Evolutionary conservation across 2,888 invertebrate genomes (phyloP).

Genomic region (Eulithis testata): DNA sequence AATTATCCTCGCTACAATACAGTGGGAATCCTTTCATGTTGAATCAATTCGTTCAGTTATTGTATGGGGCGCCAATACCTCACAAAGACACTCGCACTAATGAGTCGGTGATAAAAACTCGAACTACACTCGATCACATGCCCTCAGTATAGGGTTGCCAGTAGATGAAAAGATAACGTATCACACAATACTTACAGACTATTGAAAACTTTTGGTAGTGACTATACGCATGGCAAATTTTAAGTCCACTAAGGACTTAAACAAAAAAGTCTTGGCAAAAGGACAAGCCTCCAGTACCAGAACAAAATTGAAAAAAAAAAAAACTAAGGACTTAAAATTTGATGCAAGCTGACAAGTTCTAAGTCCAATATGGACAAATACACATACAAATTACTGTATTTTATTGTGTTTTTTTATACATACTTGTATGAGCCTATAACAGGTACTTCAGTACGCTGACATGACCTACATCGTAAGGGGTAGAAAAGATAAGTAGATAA

Average conservation of each 20-base stretch:
- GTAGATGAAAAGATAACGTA: constrained; percentile 28
- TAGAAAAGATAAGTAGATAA: no score
- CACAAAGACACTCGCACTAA: constrained; percentile 82
- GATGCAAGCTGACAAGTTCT: no score
- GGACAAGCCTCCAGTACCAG: no score
- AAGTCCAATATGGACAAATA: no score
- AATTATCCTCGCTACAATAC: constrained; percentile 53
- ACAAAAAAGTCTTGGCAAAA: no score
- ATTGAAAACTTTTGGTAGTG: neutral
- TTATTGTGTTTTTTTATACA: no score
- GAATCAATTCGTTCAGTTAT: constrained; percentile 71
- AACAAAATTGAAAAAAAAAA: no score
- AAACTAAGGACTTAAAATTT: no score
- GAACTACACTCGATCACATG: constrained; percentile 78
- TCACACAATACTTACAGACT: neutral
- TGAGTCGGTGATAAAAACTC: constrained; percentile 82
- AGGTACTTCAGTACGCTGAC: no score
- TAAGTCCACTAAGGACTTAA: neutral
- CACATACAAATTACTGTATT: no score
- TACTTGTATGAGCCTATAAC: no score
- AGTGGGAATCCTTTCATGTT: constrained; percentile 62
- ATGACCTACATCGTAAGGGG: no score
- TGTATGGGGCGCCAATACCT: constrained; percentile 56
- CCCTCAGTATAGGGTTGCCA: constrained; percentile 65
- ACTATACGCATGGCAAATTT: neutral